These are phyloP conservation scores for Melipona quadrifasciata DNA, from an alignment of 1,140 invertebrate species.

Conservation along the genomic window DNA sequence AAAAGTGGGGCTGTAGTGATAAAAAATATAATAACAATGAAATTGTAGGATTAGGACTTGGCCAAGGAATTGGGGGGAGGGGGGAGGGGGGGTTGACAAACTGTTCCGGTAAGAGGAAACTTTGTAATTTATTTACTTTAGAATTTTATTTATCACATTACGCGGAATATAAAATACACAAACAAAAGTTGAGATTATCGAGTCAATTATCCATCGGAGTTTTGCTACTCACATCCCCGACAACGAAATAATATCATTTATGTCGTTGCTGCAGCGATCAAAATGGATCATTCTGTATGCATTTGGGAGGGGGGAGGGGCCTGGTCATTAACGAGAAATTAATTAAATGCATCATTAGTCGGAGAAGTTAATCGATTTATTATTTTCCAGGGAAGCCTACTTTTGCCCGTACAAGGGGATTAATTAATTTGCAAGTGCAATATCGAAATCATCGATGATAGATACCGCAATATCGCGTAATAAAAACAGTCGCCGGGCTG, in stretches of 20 bases:
- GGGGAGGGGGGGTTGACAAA: too few relatives aligned
- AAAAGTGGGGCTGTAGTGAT: too few relatives aligned
- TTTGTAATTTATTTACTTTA: too few relatives aligned
- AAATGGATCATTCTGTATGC: background rate
- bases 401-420: background rate
- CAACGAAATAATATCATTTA: background rate
- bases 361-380: background rate
- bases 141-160: too few relatives aligned
- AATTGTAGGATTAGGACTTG: too few relatives aligned
- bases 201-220: background rate
- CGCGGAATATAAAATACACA: too few relatives aligned
- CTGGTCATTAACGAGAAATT: background rate
- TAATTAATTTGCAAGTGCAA: background rate
- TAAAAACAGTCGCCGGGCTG: background rate
- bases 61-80: too few relatives aligned
- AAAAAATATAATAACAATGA: too few relatives aligned
- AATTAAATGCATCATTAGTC: background rate
- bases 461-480: background rate
- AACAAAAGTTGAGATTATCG: background rate
- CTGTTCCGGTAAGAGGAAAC: too few relatives aligned
- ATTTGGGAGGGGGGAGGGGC: background rate
- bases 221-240: background rate
- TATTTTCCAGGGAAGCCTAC: background rate
- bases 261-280: background rate
- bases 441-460: background rate